A percentile compares a stretch with the other conserved stretches of the same genome.
Evolutionary conservation across 2,888 invertebrate species (phyloP).

Genomic region (Sarcophaga subvicina): DNA sequence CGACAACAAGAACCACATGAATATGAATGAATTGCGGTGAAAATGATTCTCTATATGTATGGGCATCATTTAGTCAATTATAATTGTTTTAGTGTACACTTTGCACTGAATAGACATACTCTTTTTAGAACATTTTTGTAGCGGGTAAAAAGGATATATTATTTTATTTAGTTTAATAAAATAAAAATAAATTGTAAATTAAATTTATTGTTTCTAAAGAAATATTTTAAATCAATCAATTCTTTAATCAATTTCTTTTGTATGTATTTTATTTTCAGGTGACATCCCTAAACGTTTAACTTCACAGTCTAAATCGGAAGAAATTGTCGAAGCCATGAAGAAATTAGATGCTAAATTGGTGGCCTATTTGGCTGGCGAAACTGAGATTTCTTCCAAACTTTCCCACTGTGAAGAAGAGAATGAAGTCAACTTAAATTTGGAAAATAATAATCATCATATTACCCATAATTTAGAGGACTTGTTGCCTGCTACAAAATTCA

Average conservation of each 20-base stretch:
- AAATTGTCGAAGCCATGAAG: slow-evolving; percentile 79
- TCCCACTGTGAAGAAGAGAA: slow-evolving; percentile 62
- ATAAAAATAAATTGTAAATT: slow-evolving; percentile 7
- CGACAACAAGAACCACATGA: background rate
- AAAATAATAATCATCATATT: slow-evolving; percentile 44
- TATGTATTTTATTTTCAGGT: slow-evolving; percentile 48
- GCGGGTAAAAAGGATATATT: slow-evolving; percentile 58
- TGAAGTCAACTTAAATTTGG: slow-evolving; percentile 60
- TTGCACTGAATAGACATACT: slow-evolving; percentile 62
- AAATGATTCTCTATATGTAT: slow-evolving; percentile 46
- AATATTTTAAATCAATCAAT: slow-evolving; percentile 1
- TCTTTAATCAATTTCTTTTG: background rate
- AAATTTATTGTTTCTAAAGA: background rate
- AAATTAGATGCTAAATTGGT: slow-evolving; percentile 78
- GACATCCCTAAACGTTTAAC: slow-evolving; percentile 67
- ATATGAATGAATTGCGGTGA: slow-evolving; percentile 15
- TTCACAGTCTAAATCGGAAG: slow-evolving; percentile 73
- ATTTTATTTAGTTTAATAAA: background rate
- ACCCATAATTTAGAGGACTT: slow-evolving; percentile 59
- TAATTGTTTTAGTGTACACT: slow-evolving; percentile 55
- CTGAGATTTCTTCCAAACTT: slow-evolving; percentile 59
- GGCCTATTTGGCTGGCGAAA: slow-evolving; percentile 75
- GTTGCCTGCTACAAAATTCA: slow-evolving; percentile 70
- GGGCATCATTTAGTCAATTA: background rate
- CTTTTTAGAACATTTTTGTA: slow-evolving; percentile 53